Percentiles rank a stretch among this genome's conserved stretches.
Conservation (phyloP, 1,140 invertebrate genomes). For the Drosophila busckii region DNA sequence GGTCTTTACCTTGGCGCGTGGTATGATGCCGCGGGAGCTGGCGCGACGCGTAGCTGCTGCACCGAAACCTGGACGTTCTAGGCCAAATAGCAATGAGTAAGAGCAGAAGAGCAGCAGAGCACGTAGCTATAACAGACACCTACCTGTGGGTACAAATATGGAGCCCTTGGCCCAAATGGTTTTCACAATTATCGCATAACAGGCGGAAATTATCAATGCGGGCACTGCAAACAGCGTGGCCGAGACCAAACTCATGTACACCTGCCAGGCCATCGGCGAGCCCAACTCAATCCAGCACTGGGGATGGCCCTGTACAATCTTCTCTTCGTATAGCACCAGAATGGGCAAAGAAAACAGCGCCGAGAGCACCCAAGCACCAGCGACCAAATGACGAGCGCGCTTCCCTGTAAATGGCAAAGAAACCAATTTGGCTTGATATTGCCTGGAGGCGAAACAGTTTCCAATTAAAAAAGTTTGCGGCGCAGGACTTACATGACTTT, state of each 20-base stretch:
- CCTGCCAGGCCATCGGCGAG: constrained; percentile 87
- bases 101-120: background rate
- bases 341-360: constrained; percentile 91
- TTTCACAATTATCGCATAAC: constrained; percentile 94
- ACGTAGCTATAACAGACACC: background rate
- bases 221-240: constrained; percentile 92
- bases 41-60: constrained; percentile 82
- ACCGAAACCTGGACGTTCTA: constrained; percentile 79
- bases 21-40: constrained; percentile 92
- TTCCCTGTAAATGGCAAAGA: constrained; percentile 83
- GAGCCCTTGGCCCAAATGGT: constrained; percentile 92
- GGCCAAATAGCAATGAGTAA: constrained; percentile 6
- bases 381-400: constrained; percentile 88
- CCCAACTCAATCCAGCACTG: constrained; percentile 96
- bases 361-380: constrained; percentile 90
- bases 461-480: constrained; percentile 63
- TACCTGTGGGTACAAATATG: constrained; percentile 80
- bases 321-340: constrained; percentile 90
- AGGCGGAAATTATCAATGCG: constrained; percentile 92
- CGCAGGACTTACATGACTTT: constrained; percentile 90
- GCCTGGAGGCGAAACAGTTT: constrained; percentile 39
- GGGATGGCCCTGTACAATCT: constrained; percentile 85
- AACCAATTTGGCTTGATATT: constrained; percentile 15
- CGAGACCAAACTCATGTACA: constrained; percentile 93
- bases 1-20: constrained; percentile 96